These are phyloP conservation scores for Psylliodes chrysocephalus DNA, from an alignment of 2,888 invertebrate genomes.

Conservation along the genomic window DNA sequence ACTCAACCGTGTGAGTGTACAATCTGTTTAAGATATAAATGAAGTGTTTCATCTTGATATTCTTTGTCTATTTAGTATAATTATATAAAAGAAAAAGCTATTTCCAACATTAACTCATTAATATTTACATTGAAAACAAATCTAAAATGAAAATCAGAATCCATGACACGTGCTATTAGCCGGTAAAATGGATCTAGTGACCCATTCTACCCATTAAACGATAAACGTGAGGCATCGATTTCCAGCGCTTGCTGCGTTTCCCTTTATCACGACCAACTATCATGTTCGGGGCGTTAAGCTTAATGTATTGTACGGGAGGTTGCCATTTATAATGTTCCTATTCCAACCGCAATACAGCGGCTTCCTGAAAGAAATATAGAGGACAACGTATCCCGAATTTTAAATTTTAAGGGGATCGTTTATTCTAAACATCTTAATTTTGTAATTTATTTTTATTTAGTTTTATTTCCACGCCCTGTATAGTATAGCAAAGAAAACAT, in stretches of 20 bases:
- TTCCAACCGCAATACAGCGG: constrained; percentile 6
- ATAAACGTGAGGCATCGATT: constrained; percentile 14
- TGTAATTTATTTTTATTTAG: too few species aligned
- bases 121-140: background rate
- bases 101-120: too few species aligned
- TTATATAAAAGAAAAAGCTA: too few species aligned
- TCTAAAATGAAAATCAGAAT: constrained; percentile 3
- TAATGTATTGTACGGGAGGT: constrained; percentile 14
- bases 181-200: constrained; percentile 15
- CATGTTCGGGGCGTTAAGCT: constrained; percentile 17
- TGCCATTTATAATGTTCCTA: constrained; percentile 11
- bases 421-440: too few species aligned
- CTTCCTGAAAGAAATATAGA: background rate
- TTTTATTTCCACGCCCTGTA: too few species aligned
- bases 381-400: background rate
- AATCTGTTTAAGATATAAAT: too few species aligned
- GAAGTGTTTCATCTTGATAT: too few species aligned
- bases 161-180: constrained; percentile 12
- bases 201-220: constrained; percentile 15
- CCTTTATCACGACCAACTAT: constrained; percentile 15
- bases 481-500: too few species aligned
- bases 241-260: constrained; percentile 11
- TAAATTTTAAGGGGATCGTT: too few species aligned
- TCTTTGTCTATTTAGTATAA: too few species aligned
- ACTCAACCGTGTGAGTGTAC: too few species aligned